Percentiles rank a stretch among this genome's conserved stretches.
Evolutionary conservation across 2,888 invertebrate genomes (phyloP).

Genomic region (Brachypalpus laphriformis): DNA sequence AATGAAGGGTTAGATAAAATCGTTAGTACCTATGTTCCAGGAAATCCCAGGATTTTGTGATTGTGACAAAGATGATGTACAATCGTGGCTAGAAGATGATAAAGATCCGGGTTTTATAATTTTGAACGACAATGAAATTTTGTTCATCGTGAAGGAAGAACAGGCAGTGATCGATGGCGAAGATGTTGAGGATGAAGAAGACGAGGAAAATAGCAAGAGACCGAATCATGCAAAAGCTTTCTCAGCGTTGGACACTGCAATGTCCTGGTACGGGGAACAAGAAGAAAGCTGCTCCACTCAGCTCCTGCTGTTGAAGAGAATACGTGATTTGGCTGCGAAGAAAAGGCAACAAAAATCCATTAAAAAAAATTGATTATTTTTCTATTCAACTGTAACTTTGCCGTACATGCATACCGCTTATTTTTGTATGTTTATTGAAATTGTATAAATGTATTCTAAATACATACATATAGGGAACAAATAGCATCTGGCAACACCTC

Average conservation of each 20-base stretch:
- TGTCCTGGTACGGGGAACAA: neutral
- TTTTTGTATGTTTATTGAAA: too few species aligned
- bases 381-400: too few species aligned
- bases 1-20: neutral
- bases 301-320: neutral
- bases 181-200: too few species aligned
- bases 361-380: neutral
- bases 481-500: too few species aligned
- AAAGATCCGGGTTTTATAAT: neutral
- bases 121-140: neutral
- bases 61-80: slow-evolving; percentile 2
- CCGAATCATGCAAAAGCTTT: neutral
- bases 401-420: too few species aligned
- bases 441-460: too few species aligned
- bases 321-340: neutral
- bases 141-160: neutral
- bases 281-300: neutral
- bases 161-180: too few species aligned
- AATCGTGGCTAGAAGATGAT: neutral
- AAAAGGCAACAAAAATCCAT: neutral
- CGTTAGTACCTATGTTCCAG: neutral
- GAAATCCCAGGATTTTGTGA: too few species aligned
- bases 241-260: too few species aligned
- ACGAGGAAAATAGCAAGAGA: neutral
- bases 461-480: too few species aligned